A percentile compares a stretch with the other conserved stretches of the same genome.
phyloP scores from a whole-genome alignment of 2,888 invertebrate genomes.

The Lasioglossum leucozonium region DNA sequence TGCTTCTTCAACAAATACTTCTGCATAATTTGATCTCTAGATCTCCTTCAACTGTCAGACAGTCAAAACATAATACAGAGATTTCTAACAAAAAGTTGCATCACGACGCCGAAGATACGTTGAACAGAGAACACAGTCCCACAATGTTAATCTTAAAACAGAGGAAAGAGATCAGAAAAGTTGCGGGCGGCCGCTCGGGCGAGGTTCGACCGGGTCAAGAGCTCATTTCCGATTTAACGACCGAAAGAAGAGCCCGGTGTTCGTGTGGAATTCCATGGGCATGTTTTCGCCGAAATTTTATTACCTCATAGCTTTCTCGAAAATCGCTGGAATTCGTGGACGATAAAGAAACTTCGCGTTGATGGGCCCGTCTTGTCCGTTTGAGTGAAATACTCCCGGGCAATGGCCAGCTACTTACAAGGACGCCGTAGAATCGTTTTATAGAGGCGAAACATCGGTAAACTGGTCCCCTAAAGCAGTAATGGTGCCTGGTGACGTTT shows the following conservation, averaged over 20 bases:
- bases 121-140: neutral
- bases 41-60: neutral
- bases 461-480: conserved; percentile 23
- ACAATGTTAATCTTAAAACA: neutral
- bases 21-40: neutral
- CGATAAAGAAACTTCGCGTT: conserved; percentile 28
- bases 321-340: conserved; percentile 36
- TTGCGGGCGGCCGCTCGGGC: conserved; percentile 33
- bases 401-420: neutral
- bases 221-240: conserved; percentile 71
- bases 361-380: neutral
- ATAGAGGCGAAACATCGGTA: neutral
- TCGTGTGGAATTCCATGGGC: conserved; percentile 36
- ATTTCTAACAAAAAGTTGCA: neutral
- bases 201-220: conserved; percentile 59
- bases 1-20: neutral
- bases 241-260: conserved; percentile 29
- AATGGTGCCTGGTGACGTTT: conserved; percentile 26
- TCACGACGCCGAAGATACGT: neutral
- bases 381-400: conserved; percentile 17
- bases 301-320: conserved; percentile 41
- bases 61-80: neutral
- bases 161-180: conserved; percentile 52
- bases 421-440: conserved; percentile 13
- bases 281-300: conserved; percentile 61